Base-by-base conservation (phyloP, 1,140 invertebrate species). In the Drosophila lacertosa region DNA sequence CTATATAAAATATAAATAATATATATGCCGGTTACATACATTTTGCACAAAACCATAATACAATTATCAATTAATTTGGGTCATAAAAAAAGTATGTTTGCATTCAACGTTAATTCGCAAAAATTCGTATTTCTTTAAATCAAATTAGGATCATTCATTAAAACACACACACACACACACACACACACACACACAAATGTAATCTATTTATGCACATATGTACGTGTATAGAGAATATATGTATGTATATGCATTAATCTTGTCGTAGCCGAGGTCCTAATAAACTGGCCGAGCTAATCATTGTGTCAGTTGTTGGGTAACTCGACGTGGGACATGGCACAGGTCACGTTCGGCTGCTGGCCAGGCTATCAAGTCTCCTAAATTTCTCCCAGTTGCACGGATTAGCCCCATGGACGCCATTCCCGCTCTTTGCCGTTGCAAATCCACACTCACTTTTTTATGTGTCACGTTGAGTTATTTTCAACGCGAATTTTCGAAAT, bases 381-480 rank as follows among this genome's bases (percentile, higher is more conserved):
- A 50, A 40, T 58, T 48, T 66, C 44, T 65, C 32, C 11, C 44
- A 45, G 18, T 44, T 50, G 45, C 26, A 60, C 45, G 45, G 45
- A 35, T 42, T 29, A 29, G 26, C 11, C 20, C 16, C 9, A 22
- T 22, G 20, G 20, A 6, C 20, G 13, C 20, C 16, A 5, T 24
- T 15, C 16, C 2, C 13, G 13, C 16, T n/a, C 24, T 10, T 35
- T 50, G 26, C 9, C 13, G 37, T 48, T 33, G 39, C 62, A 50
- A 66, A 66, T 71, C 63, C 66, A 42, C 53, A 57, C 58, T 67
- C 50, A 40, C 47, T 77, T 75, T 71, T 63, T 58, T 70, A 42
- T 80, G 67, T 80, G 77, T 80, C 77, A 76, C 75, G 40, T 75
- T 80, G 72, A 83, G 80, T 84, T 83, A 83, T 83, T 83, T 83